These are phyloP conservation scores for Recurvirostra avosetta DNA, from an alignment of 2,113 vertebrate species.

Conservation along the genomic window DNA sequence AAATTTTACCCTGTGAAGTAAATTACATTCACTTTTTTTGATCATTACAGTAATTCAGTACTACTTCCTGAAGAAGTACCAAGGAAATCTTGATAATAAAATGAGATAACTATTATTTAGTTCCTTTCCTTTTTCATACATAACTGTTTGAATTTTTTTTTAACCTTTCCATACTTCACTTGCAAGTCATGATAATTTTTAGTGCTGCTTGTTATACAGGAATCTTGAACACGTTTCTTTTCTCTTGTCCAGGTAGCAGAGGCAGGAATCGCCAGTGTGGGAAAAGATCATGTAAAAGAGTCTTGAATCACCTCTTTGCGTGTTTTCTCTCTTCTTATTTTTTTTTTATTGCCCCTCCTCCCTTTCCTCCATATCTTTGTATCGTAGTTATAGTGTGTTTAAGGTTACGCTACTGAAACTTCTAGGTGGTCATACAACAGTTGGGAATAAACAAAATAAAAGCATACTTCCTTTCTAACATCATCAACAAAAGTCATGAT, in stretches of 20 bases:
- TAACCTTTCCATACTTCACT: not conserved
- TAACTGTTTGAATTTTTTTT: not conserved
- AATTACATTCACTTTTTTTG: not conserved
- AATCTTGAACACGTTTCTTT: not conserved
- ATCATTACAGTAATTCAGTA: not conserved
- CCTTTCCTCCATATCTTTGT: not conserved
- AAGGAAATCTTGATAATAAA: not conserved
- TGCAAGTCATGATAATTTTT: not conserved
- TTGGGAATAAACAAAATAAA: not conserved
- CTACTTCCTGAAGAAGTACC: not conserved
- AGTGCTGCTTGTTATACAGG: not conserved
- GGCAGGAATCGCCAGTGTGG: not conserved
- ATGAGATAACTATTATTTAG: not conserved
- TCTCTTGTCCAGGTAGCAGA: not conserved
- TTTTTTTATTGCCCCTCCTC: not conserved
- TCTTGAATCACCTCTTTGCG: not conserved
- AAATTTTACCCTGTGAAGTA: not conserved
- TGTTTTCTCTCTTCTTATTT: not conserved
- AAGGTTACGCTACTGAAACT: not conserved
- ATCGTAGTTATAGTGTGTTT: not conserved
- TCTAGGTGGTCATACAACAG: not conserved
- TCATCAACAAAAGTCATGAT: not conserved
- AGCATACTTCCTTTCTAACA: fast-evolving
- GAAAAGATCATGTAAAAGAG: not conserved
- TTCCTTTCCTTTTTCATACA: not conserved